phyloP scores from a whole-genome alignment of 2,888 invertebrate species.

The Rhopalosiphum nymphaeae region DNA sequence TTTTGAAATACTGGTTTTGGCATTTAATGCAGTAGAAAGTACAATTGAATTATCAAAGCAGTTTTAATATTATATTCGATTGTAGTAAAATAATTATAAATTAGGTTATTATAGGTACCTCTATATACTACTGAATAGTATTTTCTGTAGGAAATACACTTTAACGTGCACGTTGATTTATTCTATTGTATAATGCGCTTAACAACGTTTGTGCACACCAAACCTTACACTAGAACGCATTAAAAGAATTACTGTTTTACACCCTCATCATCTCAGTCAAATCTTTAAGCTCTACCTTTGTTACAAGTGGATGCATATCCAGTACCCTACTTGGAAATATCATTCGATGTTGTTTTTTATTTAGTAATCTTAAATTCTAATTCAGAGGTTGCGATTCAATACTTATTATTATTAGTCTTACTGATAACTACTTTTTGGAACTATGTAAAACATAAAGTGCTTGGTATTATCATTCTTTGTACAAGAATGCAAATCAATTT shows the following conservation, averaged over 20 bases:
- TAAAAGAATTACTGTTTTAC: neutral
- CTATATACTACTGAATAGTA: no score
- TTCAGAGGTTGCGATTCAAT: neutral
- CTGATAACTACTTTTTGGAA: neutral
- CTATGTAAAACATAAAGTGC: neutral
- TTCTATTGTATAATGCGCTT: neutral
- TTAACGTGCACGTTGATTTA: neutral
- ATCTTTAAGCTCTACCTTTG: neutral
- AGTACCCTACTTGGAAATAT: neutral
- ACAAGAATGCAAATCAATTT: neutral
- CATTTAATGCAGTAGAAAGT: neutral
- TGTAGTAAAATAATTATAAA: neutral
- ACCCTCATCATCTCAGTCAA: neutral
- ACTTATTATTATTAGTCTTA: neutral
- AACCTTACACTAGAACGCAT: neutral
- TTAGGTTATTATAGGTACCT: no score
- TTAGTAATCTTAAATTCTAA: neutral
- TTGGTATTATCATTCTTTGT: neutral
- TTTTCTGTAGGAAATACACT: neutral
- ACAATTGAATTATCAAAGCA: neutral
- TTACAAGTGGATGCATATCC: neutral
- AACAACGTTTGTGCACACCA: neutral
- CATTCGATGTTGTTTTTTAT: neutral
- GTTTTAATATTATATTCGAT: neutral
- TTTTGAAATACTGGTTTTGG: neutral